Evolutionary conservation across 2,113 vertebrate genomes (phyloP).

Genomic region (Thymallus thymallus): DNA sequence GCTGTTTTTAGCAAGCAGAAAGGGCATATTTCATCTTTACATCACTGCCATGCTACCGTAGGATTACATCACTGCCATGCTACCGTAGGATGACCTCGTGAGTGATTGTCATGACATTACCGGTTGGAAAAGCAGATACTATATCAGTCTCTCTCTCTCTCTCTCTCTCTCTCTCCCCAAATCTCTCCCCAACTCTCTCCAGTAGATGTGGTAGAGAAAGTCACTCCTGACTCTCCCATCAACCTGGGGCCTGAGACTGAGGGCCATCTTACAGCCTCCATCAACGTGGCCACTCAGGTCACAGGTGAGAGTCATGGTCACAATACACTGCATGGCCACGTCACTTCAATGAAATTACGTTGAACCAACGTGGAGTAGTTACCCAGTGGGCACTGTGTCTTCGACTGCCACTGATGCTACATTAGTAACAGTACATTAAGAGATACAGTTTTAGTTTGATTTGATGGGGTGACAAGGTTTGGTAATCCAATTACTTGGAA

Average conservation of each 20-base stretch:
- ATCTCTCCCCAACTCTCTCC: background rate
- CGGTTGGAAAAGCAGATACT: constrained; percentile 27
- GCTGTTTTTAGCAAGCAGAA: constrained; percentile 39
- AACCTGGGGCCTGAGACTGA: constrained; percentile 52
- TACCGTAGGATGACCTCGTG: background rate
- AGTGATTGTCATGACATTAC: constrained; percentile 34
- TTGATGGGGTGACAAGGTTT: background rate
- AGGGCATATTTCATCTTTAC: constrained; percentile 39
- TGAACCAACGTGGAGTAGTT: too few relatives aligned
- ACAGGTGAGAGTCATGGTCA: constrained; percentile 64
- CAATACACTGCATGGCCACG: too few relatives aligned
- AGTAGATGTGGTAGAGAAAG: constrained; percentile 55
- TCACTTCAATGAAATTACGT: too few relatives aligned
- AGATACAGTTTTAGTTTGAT: background rate
- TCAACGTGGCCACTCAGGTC: constrained; percentile 38
- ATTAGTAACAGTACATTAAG: background rate
- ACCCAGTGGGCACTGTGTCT: too few relatives aligned
- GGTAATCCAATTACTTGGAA: background rate
- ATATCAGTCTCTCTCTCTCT: constrained; percentile 11
- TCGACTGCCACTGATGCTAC: too few relatives aligned
- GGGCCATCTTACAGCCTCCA: constrained; percentile 54
- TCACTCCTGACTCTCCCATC: constrained; percentile 51
- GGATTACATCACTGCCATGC: background rate
- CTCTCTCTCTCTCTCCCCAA: background rate
- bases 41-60: constrained; percentile 14